A percentile compares a stretch with the other conserved stretches of the same genome.
phyloP scores from a whole-genome alignment of 1,140 invertebrate genomes.

The Meloidogyne hapla region DNA sequence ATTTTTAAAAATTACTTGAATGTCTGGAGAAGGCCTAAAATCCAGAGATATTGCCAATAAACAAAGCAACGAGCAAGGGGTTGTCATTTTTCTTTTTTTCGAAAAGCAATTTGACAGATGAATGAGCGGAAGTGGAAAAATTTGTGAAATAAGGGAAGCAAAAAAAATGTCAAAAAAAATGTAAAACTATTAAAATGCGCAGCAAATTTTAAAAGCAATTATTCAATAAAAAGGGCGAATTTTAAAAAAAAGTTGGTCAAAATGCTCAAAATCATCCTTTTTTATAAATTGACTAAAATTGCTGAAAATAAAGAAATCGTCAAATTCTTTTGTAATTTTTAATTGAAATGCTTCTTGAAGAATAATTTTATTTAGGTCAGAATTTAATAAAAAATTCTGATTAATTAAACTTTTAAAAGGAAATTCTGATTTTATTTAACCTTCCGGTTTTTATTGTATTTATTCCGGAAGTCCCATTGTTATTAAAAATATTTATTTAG shows the following conservation, averaged over 20 bases:
- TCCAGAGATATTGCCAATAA: slow-evolving; percentile 7
- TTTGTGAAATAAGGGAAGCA: background rate
- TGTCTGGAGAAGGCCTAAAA: slow-evolving; percentile 25
- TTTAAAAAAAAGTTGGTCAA: background rate
- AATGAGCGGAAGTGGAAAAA: background rate
- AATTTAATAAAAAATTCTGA: too few relatives aligned
- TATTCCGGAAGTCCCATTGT: too few relatives aligned
- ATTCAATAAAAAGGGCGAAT: background rate
- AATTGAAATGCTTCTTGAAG: too few relatives aligned
- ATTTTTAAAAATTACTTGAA: background rate
- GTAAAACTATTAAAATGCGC: background rate
- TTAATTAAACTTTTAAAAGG: too few relatives aligned
- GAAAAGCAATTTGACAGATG: background rate
- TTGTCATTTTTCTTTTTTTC: background rate
- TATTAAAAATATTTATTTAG: too few relatives aligned
- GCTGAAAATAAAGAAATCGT: background rate
- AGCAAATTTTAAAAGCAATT: slow-evolving; percentile 1
- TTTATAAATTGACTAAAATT: background rate
- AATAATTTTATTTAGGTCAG: too few relatives aligned
- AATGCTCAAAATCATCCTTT: background rate
- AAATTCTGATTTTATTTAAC: too few relatives aligned
- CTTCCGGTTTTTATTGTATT: too few relatives aligned
- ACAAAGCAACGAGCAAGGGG: slow-evolving; percentile 19
- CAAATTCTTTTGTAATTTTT: background rate
- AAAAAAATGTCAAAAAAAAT: slow-evolving; percentile 3